phyloP scores from a whole-genome alignment of 2,113 vertebrate species.

The Alethe diademata region DNA sequence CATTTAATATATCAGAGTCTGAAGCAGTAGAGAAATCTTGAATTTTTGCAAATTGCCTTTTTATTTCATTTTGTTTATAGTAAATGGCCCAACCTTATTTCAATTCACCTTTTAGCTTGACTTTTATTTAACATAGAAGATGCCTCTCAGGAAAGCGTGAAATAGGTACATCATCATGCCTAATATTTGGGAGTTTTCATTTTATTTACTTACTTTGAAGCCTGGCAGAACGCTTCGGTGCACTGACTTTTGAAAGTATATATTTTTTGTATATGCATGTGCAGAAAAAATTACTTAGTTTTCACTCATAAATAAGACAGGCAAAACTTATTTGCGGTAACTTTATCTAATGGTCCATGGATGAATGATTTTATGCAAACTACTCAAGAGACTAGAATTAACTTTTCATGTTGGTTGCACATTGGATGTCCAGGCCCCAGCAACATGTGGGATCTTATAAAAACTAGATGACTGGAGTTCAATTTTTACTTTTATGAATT shows the following conservation, averaged over 20 bases:
- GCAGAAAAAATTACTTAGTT: constrained; percentile 73
- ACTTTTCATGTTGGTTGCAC: constrained; percentile 78
- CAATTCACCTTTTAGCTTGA: constrained; percentile 65
- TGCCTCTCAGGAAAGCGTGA: constrained; percentile 71
- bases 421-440: constrained; percentile 67
- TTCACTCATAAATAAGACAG: constrained; percentile 77
- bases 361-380: constrained; percentile 82
- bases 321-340: constrained; percentile 75
- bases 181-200: constrained; percentile 70
- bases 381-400: constrained; percentile 75
- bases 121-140: constrained; percentile 75
- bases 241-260: constrained; percentile 72
- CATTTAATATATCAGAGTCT: constrained; percentile 59
- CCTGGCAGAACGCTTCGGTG: constrained; percentile 67
- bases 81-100: constrained; percentile 14
- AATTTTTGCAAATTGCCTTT: constrained; percentile 62
- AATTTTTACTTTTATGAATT: constrained; percentile 53
- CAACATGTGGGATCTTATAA: constrained; percentile 69
- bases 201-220: constrained; percentile 71
- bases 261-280: constrained; percentile 67
- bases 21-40: constrained; percentile 44
- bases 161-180: constrained; percentile 63
- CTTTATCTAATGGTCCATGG: constrained; percentile 80
- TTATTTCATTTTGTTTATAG: constrained; percentile 68
- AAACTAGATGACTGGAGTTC: constrained; percentile 47